Percentiles rank a stretch among this genome's conserved stretches.
These are phyloP conservation scores for Halcyon chelicuti DNA, from an alignment of 2,797 vertebrate genomes.

Conservation along the genomic window DNA sequence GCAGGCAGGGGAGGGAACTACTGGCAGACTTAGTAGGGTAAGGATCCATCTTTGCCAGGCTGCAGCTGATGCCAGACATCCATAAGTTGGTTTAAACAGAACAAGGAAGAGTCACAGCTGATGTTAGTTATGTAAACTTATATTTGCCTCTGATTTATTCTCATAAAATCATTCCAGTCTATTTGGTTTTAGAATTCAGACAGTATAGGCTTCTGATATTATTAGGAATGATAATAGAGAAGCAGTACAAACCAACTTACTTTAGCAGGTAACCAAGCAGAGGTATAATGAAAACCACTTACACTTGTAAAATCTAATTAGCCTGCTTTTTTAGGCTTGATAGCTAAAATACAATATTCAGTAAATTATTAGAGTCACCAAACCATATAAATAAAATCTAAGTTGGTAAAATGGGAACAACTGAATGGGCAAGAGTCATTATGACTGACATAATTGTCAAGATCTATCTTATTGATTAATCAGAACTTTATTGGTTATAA, in stretches of 20 bases:
- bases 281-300: constrained; percentile 39
- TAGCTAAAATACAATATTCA: constrained; percentile 62
- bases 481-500: neutral
- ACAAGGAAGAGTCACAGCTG: neutral
- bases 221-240: constrained; percentile 55
- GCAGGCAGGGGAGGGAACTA: neutral
- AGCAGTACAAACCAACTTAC: constrained; percentile 67
- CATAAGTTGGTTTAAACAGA: neutral
- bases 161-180: constrained; percentile 74
- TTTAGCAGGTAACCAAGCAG: constrained; percentile 36
- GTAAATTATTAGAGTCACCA: constrained; percentile 66
- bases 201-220: constrained; percentile 62
- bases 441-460: neutral
- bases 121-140: constrained; percentile 67
- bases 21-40: neutral
- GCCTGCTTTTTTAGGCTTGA: constrained; percentile 40
- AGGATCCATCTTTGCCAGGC: neutral
- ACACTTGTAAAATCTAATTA: constrained; percentile 20
- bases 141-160: constrained; percentile 76
- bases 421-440: constrained; percentile 67
- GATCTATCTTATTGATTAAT: neutral
- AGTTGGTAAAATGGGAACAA: constrained; percentile 21
- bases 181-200: constrained; percentile 72
- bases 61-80: neutral
- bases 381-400: constrained; percentile 61